A percentile compares a stretch with the other conserved stretches of the same genome.
These are phyloP conservation scores for Anthophora plumipes DNA, from an alignment of 2,888 invertebrate species.

Conservation along the genomic window DNA sequence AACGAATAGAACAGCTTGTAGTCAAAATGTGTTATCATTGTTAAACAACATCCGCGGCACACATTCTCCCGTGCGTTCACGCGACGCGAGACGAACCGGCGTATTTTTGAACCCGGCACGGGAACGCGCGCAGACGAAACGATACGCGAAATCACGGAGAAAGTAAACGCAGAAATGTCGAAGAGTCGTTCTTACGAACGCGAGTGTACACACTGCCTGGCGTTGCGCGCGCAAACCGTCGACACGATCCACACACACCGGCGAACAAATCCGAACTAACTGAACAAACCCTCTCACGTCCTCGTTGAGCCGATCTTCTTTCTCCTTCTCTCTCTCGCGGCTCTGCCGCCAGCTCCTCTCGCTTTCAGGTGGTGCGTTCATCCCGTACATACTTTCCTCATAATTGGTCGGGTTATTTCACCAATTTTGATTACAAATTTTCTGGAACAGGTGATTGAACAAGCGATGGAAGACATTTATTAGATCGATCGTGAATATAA, in stretches of 20 bases:
- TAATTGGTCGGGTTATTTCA: neutral
- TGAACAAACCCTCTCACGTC: constrained; percentile 58
- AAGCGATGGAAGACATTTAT: neutral
- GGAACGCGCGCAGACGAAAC: constrained; percentile 19
- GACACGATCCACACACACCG: constrained; percentile 71
- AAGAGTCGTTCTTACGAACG: constrained; percentile 47
- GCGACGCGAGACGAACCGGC: neutral
- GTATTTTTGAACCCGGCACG: constrained; percentile 6
- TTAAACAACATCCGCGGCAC: constrained; percentile 60
- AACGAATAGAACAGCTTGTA: constrained; percentile 32
- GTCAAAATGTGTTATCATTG: constrained; percentile 59
- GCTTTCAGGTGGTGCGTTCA: constrained; percentile 53
- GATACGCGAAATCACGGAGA: constrained; percentile 17
- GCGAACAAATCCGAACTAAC: constrained; percentile 80
- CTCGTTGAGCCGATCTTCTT: constrained; percentile 56
- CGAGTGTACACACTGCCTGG: constrained; percentile 47
- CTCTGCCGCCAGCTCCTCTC: constrained; percentile 28
- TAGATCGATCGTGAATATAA: neutral
- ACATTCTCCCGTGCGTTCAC: constrained; percentile 57
- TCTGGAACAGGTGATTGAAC: neutral
- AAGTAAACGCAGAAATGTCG: constrained; percentile 34
- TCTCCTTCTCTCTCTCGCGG: constrained; percentile 38
- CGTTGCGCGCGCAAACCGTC: constrained; percentile 53
- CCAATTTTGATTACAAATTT: constrained; percentile 4
- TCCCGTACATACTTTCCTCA: constrained; percentile 23